phyloP scores from a whole-genome alignment of 2,888 invertebrate genomes.

The Taenaris catops region DNA sequence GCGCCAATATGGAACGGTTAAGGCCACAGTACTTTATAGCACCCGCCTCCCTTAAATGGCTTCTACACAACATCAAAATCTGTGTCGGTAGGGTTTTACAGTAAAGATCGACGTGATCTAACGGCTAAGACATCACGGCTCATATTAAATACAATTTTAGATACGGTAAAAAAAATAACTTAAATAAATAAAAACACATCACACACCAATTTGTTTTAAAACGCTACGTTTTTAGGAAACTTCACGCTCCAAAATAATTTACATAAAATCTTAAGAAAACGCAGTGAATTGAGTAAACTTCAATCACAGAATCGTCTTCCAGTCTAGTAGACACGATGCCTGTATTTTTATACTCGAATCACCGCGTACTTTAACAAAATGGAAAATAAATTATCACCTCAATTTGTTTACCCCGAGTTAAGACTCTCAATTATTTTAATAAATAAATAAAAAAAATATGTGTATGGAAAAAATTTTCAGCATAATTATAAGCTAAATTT shows the following conservation, averaged over 20 bases:
- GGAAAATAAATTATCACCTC: slow-evolving; percentile 23
- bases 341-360: slow-evolving; percentile 24
- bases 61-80: too few relatives aligned
- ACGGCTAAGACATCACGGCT: too few relatives aligned
- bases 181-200: slow-evolving; percentile 6
- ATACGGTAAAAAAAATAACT: too few relatives aligned
- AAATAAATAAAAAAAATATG: too few relatives aligned
- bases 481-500: too few relatives aligned
- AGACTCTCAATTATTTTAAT: slow-evolving; percentile 5
- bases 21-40: too few relatives aligned
- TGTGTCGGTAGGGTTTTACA: too few relatives aligned
- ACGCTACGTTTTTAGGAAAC: slow-evolving; percentile 25
- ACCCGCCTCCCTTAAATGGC: too few relatives aligned
- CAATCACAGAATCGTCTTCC: slow-evolving; percentile 46
- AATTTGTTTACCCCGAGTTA: slow-evolving; percentile 15
- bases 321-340: slow-evolving; percentile 30
- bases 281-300: slow-evolving; percentile 58
- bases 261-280: slow-evolving; percentile 59
- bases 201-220: background rate
- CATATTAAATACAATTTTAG: too few relatives aligned
- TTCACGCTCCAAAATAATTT: slow-evolving; percentile 48
- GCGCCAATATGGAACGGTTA: too few relatives aligned
- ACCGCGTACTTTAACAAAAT: slow-evolving; percentile 22
- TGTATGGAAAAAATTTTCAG: too few relatives aligned
- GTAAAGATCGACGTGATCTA: too few relatives aligned